Evolutionary conservation across 2,797 vertebrate genomes (phyloP).

Genomic region (Oreonectes daqikongensis): DNA sequence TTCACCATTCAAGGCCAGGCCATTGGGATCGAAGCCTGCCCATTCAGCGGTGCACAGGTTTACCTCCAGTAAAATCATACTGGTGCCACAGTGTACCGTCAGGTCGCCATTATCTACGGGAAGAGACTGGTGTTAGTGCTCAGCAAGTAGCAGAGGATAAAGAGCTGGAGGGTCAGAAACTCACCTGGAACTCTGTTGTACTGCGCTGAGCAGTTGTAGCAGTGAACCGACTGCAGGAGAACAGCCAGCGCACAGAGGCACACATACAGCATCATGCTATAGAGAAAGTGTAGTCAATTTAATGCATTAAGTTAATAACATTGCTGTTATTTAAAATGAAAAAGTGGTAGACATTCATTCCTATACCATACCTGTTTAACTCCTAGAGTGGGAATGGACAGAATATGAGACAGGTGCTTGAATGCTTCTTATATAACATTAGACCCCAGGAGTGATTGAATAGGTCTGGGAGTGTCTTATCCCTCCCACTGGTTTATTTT

Average conservation of each 20-base stretch:
- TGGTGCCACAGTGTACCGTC: conserved; percentile 71
- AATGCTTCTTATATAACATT: conserved; percentile 67
- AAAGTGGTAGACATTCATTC: not conserved
- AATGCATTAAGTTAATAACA: no score
- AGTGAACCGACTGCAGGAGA: conserved; percentile 63
- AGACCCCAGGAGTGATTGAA: conserved; percentile 39
- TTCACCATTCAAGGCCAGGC: conserved; percentile 76
- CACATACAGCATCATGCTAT: conserved; percentile 49
- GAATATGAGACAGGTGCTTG: conserved; percentile 26
- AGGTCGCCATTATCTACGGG: conserved; percentile 74
- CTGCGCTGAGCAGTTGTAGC: conserved; percentile 72
- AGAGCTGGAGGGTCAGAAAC: conserved; percentile 19
- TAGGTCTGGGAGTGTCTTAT: conserved; percentile 28
- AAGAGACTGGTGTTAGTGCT: conserved; percentile 8
- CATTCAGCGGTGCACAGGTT: conserved; percentile 79
- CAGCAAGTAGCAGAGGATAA: not conserved
- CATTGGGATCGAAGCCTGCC: conserved; percentile 70
- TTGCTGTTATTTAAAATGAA: no score
- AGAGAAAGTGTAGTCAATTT: not conserved
- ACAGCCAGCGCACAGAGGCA: conserved; percentile 68
- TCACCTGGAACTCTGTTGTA: conserved; percentile 74
- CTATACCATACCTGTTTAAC: conserved; percentile 47
- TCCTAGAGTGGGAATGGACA: conserved; percentile 56
- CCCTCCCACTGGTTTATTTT: no score
- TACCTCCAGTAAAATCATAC: conserved; percentile 71